phyloP scores from a whole-genome alignment of 1,140 invertebrate species.

The Scaptomyza graminum region DNA sequence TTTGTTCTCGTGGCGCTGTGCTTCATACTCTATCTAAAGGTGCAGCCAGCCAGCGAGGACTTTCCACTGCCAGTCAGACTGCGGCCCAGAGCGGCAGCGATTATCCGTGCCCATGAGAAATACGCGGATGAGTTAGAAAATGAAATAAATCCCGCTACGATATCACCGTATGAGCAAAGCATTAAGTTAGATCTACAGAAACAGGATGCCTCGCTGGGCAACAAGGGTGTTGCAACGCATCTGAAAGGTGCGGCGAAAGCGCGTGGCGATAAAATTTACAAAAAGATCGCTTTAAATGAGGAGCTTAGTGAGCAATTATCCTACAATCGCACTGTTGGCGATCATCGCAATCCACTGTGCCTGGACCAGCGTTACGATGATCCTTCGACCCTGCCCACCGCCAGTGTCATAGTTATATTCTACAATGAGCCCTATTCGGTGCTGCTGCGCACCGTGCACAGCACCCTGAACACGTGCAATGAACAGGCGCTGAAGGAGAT shows the following conservation, averaged over 20 bases:
- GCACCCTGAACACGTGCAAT: conserved; percentile 92
- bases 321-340: conserved; percentile 89
- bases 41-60: conserved; percentile 55
- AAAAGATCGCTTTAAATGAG: conserved; percentile 92
- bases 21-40: conserved; percentile 79
- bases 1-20: conserved; percentile 75
- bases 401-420: conserved; percentile 92
- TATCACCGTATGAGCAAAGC: conserved; percentile 77
- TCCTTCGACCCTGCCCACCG: conserved; percentile 84
- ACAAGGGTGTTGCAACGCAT: conserved; percentile 87
- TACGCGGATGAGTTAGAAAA: conserved; percentile 49
- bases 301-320: conserved; percentile 92
- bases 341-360: conserved; percentile 85
- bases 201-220: conserved; percentile 85
- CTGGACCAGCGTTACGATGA: conserved; percentile 83
- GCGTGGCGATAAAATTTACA: conserved; percentile 87
- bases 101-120: conserved; percentile 7
- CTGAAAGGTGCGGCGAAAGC: conserved; percentile 85
- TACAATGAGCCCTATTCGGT: conserved; percentile 95
- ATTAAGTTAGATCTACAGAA: conserved; percentile 83
- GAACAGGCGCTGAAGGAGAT: conserved; percentile 90
- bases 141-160: conserved; percentile 55
- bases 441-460: conserved; percentile 93
- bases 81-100: conserved; percentile 11
- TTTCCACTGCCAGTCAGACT: background rate